A percentile compares a stretch with the other conserved stretches of the same genome.
phyloP scores from a whole-genome alignment of 2,797 vertebrate genomes.

The Pangasius krempfi region DNA sequence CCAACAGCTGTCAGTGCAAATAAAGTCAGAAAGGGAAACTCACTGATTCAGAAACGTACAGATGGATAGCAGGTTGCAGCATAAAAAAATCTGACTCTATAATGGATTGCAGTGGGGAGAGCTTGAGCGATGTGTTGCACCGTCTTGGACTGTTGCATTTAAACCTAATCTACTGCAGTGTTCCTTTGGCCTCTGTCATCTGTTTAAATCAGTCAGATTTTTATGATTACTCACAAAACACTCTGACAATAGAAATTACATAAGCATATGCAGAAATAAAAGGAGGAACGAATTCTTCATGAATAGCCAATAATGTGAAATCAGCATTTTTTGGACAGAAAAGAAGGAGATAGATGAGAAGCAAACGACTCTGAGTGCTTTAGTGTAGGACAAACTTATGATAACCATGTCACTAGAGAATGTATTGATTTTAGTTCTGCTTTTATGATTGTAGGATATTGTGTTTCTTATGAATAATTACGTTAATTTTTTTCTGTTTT shows the following conservation, averaged over 20 bases:
- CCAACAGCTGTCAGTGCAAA: constrained; percentile 29
- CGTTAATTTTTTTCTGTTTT: neutral
- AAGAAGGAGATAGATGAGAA: neutral
- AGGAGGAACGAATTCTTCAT: neutral
- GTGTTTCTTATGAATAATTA: neutral
- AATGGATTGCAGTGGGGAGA: constrained; percentile 1
- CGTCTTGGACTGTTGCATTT: constrained; percentile 13
- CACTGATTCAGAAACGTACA: neutral
- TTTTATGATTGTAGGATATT: neutral
- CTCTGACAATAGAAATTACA: constrained; percentile 9
- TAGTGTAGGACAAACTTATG: neutral
- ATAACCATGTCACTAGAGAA: neutral
- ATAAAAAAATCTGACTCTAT: constrained; percentile 9
- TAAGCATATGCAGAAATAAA: neutral
- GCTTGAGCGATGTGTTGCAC: neutral
- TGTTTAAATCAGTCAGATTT: constrained; percentile 21
- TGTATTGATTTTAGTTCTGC: neutral
- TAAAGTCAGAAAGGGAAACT: constrained; percentile 14
- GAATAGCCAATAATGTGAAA: constrained; percentile 14
- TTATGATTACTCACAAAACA: constrained; percentile 10
- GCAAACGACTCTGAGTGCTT: neutral
- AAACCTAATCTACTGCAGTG: constrained; percentile 1
- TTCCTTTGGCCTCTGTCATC: neutral
- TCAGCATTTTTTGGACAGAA: neutral
- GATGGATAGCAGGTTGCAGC: neutral